Evolutionary conservation across 1,140 invertebrate species (phyloP).

Genomic region (Drosophila nannoptera): DNA sequence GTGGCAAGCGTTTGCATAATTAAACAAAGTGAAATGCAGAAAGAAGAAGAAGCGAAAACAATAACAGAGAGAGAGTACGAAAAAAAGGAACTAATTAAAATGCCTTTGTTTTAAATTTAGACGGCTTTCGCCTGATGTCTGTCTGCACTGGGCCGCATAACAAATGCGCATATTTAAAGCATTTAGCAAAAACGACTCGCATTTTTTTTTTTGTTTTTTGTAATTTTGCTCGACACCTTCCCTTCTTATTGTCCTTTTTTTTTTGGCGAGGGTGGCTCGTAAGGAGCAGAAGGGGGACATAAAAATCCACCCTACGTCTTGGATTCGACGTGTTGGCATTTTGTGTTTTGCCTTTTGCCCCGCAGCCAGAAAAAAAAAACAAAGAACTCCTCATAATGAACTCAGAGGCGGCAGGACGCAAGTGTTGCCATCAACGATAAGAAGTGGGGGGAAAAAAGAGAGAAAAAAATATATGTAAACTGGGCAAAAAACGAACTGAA

Average conservation of each 20-base stretch:
- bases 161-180: conserved; percentile 49
- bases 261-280: conserved; percentile 36
- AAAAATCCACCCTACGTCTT: conserved; percentile 25
- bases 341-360: conserved; percentile 37
- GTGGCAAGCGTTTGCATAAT: conserved; percentile 22
- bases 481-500: conserved; percentile 8
- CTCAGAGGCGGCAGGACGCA: conserved; percentile 26
- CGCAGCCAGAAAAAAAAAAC: conserved; percentile 58
- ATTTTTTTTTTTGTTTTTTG: conserved; percentile 12
- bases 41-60: no score
- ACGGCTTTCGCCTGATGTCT: conserved; percentile 17
- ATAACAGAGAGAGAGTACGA: no score
- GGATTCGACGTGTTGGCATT: conserved; percentile 63
- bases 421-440: conserved; percentile 27
- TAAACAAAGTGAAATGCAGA: background rate
- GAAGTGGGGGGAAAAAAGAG: no score
- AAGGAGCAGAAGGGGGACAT: conserved; percentile 3
- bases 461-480: no score
- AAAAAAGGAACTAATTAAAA: conserved; percentile 67
- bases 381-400: conserved; percentile 70
- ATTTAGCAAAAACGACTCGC: conserved; percentile 55
- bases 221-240: conserved; percentile 65
- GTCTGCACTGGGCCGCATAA: conserved; percentile 27
- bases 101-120: conserved; percentile 36
- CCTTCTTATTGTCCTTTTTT: no score